Base-by-base conservation (phyloP, 1,140 invertebrate genomes). In the Lepidurus apus region DNA sequence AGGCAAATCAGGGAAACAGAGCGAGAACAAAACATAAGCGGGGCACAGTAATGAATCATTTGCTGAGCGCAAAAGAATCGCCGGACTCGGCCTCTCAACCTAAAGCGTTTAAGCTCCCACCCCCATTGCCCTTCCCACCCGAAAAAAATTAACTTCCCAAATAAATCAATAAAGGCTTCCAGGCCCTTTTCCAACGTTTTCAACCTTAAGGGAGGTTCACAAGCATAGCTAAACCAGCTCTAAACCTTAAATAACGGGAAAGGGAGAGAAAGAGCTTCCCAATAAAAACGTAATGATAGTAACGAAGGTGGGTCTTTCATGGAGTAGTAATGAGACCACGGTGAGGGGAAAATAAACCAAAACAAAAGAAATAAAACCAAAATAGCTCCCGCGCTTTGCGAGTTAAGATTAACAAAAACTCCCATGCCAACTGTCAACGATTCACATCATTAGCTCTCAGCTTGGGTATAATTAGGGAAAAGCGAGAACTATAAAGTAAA, bases 101-200 rank as follows among this genome's bases (percentile, higher is more conserved):
- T 34, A 65, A 65, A 65, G 53, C 53, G 53, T 21, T 65, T 65
- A 21, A 65, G 13, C 17, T 65, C 17, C 53, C 17, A 21, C 21
- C 7, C 3, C 17, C 17, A 65, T 65, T 2, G 6, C 53, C 17
- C 13, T 17, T 1, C 7, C 53, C 53, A 17, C 21, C 53, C 45
- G n/a, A 21, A 13, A 65, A 13, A 65, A 65, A 65, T n/a, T 65
- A n/a, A 13, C 53, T 21, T 65, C 17, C 34, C 17, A 17, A 65
- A 65, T 65, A 65, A 65, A 65, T 65, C 53, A 65, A 65, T 65
- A 65, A 21, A 65, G 7, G 53, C 53, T 65, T 65, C 53, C 53
- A 65, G 53, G 9, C 17, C 21, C 53, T 65, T 65, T 65, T 17
- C 53, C 17, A 65, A 65, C 53, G 17, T 65, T 65, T 47, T 65